These are phyloP conservation scores for Tachystola acroxantha DNA, from an alignment of 2,888 invertebrate genomes.

Conservation along the genomic window DNA sequence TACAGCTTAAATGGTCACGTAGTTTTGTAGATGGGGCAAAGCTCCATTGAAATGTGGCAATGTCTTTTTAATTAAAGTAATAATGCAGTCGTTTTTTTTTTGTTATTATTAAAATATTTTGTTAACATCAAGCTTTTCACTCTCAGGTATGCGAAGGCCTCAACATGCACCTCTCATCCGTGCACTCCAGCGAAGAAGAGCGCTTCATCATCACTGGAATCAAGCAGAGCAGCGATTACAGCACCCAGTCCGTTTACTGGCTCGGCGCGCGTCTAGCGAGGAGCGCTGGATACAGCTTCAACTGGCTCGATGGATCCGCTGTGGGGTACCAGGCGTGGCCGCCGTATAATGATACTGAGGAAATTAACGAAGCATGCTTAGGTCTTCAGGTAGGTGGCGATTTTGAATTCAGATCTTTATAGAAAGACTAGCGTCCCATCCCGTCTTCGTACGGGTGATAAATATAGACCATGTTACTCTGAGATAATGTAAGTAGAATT, in stretches of 20 bases:
- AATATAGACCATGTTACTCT: too few relatives aligned
- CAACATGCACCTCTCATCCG: constrained; percentile 83
- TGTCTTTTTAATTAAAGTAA: too few relatives aligned
- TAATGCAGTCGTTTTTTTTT: too few relatives aligned
- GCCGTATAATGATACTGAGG: constrained; percentile 72
- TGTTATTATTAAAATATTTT: too few relatives aligned
- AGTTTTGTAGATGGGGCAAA: too few relatives aligned
- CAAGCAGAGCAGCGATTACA: constrained; percentile 83
- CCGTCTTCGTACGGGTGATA: too few relatives aligned
- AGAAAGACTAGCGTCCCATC: too few relatives aligned
- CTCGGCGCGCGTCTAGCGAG: constrained; percentile 76
- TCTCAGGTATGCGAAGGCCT: constrained; percentile 82
- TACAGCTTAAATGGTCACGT: too few relatives aligned
- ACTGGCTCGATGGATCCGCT: constrained; percentile 83
- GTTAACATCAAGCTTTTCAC: background rate
- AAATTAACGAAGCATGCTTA: constrained; percentile 49
- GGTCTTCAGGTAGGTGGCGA: constrained; percentile 51
- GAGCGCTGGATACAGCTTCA: constrained; percentile 30
- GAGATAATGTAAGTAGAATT: too few relatives aligned
- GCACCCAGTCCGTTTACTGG: constrained; percentile 86
- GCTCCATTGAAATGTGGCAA: too few relatives aligned
- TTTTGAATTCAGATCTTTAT: background rate
- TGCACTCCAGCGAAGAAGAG: constrained; percentile 83
- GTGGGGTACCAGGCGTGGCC: constrained; percentile 82
- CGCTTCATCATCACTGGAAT: constrained; percentile 83